Conservation (phyloP, 1,140 invertebrate genomes). For the Drosophila asahinai region DNA sequence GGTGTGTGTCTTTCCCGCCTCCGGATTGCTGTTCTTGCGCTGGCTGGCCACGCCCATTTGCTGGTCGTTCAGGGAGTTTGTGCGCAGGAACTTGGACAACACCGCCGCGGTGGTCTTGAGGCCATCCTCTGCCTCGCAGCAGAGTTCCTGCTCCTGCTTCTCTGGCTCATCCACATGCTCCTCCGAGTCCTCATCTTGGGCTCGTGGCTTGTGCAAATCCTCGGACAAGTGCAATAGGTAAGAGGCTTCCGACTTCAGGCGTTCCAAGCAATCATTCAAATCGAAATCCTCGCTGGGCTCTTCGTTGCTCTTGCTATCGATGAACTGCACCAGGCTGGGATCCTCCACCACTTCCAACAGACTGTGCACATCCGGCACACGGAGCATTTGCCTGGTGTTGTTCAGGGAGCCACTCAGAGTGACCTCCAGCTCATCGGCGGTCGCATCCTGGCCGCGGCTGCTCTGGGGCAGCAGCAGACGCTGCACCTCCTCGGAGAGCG, state of each 20-base stretch:
- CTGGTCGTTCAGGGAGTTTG: constrained; percentile 77
- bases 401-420: constrained; percentile 64
- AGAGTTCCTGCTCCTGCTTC: constrained; percentile 74
- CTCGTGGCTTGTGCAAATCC: constrained; percentile 63
- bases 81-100: constrained; percentile 63
- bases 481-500: constrained; percentile 88
- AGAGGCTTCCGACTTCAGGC: constrained; percentile 89
- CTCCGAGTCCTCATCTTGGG: constrained; percentile 22
- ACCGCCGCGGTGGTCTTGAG: constrained; percentile 56
- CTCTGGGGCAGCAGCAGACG: constrained; percentile 64
- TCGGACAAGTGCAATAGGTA: constrained; percentile 88
- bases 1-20: constrained; percentile 50
- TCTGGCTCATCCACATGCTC: constrained; percentile 59
- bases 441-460: constrained; percentile 65
- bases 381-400: constrained; percentile 81
- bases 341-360: constrained; percentile 86
- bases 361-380: constrained; percentile 89
- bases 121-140: constrained; percentile 78
- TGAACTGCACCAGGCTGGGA: constrained; percentile 78
- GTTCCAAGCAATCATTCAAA: constrained; percentile 88
- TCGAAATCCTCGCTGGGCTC: constrained; percentile 85
- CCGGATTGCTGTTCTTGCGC: constrained; percentile 47
- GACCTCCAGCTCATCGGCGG: constrained; percentile 58
- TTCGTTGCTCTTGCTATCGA: constrained; percentile 77
- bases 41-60: constrained; percentile 65